phyloP scores from a whole-genome alignment of 2,888 invertebrate species.

The Ichneumoninae sp. region DNA sequence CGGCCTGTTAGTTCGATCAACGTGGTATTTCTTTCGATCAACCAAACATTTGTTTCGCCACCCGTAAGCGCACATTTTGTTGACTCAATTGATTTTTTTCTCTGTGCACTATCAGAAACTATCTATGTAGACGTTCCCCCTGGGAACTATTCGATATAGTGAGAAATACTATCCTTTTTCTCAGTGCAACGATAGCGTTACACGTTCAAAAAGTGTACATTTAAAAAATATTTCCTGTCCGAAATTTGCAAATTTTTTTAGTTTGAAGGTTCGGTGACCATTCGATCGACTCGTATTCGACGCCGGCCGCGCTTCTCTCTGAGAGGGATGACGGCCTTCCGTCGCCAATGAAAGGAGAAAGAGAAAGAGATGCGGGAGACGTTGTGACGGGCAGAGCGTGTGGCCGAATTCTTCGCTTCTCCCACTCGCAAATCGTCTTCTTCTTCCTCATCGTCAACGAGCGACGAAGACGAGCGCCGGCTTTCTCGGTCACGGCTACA shows the following conservation, averaged over 20 bases:
- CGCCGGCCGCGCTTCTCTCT: neutral
- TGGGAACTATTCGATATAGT: no score
- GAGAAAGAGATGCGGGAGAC: constrained; percentile 47
- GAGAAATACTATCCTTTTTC: no score
- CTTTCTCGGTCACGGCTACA: constrained; percentile 82
- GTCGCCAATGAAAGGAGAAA: constrained; percentile 14
- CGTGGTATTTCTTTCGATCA: no score
- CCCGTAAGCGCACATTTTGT: no score
- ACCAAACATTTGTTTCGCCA: no score
- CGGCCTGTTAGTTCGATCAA: no score
- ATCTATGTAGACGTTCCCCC: no score
- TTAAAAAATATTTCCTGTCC: no score
- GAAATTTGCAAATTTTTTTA: neutral
- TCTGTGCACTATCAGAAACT: no score
- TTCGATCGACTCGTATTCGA: neutral
- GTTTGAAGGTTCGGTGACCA: neutral
- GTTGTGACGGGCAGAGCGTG: constrained; percentile 53
- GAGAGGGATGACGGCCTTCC: neutral
- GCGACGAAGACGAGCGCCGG: constrained; percentile 64
- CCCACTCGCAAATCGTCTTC: constrained; percentile 51
- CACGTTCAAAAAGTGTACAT: no score
- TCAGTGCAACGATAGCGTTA: no score
- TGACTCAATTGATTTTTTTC: no score
- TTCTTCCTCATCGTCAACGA: constrained; percentile 66
- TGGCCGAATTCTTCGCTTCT: constrained; percentile 76